Percentiles rank a stretch among this genome's conserved stretches.
Conservation (phyloP, 2,888 invertebrate genomes). For the Tribolium freemani region DNA sequence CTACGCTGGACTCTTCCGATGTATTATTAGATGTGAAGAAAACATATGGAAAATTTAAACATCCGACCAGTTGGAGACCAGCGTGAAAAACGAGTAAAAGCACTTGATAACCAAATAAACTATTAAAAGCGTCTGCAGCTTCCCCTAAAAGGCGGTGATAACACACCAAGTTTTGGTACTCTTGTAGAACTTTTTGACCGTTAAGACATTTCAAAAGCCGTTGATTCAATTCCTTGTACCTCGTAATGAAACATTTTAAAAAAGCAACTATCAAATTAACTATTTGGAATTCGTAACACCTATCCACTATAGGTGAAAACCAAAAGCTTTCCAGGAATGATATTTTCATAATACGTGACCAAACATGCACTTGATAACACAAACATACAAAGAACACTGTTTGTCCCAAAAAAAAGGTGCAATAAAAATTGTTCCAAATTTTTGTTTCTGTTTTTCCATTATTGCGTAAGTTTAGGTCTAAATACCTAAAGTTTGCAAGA, state of each 20-base stretch:
- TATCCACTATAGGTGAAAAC: neutral
- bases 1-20: neutral
- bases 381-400: neutral
- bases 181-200: neutral
- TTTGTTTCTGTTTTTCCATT: neutral
- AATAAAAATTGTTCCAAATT: neutral
- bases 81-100: conserved; percentile 1
- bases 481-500: neutral
- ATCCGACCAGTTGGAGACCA: neutral
- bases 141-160: neutral
- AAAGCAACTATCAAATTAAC: neutral
- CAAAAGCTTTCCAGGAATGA: neutral
- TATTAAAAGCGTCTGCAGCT: neutral
- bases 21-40: neutral
- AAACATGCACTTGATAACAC: neutral
- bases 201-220: neutral
- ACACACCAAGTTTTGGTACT: neutral
- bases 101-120: neutral
- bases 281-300: neutral
- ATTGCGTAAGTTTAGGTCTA: neutral
- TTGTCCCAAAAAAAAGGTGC: neutral
- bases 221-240: neutral
- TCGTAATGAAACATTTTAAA: neutral
- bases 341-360: neutral
- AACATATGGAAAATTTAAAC: neutral